These are phyloP conservation scores for Meghimatium bilineatum DNA, from an alignment of 2,888 invertebrate genomes.

Conservation along the genomic window DNA sequence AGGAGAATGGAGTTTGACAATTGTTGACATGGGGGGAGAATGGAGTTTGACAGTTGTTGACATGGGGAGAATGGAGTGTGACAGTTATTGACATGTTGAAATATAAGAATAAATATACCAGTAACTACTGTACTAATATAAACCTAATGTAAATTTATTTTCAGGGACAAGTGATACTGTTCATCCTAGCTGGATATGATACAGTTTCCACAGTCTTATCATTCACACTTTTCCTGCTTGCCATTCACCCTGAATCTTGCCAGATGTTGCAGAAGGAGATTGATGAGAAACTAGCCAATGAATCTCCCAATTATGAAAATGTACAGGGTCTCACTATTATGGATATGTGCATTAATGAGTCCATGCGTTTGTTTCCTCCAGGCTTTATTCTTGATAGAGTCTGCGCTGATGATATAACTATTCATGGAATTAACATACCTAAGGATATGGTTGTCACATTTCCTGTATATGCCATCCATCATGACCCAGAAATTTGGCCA, in stretches of 20 bases:
- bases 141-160: background rate
- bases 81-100: too few relatives aligned
- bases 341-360: constrained; percentile 59
- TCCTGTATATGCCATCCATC: constrained; percentile 54
- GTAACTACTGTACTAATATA: too few relatives aligned
- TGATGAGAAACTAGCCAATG: constrained; percentile 43
- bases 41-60: too few relatives aligned
- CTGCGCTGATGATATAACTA: constrained; percentile 43
- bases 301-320: constrained; percentile 50
- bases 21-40: too few relatives aligned
- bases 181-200: constrained; percentile 38
- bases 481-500: constrained; percentile 50
- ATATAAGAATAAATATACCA: too few relatives aligned
- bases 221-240: constrained; percentile 34
- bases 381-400: constrained; percentile 46
- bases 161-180: constrained; percentile 30
- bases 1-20: too few relatives aligned
- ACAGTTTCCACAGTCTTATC: constrained; percentile 31
- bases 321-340: constrained; percentile 53
- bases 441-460: constrained; percentile 50
- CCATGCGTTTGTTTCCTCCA: constrained; percentile 55
- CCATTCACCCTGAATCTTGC: constrained; percentile 25
- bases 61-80: too few relatives aligned
- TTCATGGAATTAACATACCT: constrained; percentile 53
- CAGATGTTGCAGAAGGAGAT: constrained; percentile 51